Evolutionary conservation across 2,888 invertebrate species (phyloP).

Genomic region (Himalopsyche japonica): DNA sequence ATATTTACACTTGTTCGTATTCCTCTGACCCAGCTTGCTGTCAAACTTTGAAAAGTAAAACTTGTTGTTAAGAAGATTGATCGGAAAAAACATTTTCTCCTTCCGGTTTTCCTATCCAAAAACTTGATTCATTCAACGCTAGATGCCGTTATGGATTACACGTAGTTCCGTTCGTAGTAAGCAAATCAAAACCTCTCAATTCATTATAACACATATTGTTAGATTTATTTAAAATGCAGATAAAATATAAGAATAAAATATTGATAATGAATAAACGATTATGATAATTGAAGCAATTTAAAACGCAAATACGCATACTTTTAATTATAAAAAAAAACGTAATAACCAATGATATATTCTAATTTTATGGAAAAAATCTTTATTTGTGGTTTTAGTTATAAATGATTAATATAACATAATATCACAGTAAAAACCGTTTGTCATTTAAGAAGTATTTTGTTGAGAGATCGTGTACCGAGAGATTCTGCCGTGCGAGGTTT

Average conservation of each 20-base stretch:
- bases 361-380: too few species aligned
- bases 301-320: too few species aligned
- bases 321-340: too few species aligned
- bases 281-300: too few species aligned
- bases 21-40: too few species aligned
- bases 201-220: neutral
- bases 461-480: neutral
- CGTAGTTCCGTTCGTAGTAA: neutral
- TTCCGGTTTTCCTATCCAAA: neutral
- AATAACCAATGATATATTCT: too few species aligned
- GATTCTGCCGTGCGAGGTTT: neutral
- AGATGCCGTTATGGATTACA: neutral
- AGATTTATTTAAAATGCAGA: neutral
- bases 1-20: too few species aligned
- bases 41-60: too few species aligned
- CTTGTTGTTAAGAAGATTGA: neutral
- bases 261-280: too few species aligned
- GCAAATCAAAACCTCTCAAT: neutral
- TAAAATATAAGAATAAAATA: neutral
- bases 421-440: neutral
- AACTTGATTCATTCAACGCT: neutral
- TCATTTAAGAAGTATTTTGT: neutral
- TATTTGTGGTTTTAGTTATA: too few species aligned
- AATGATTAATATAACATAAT: too few species aligned
- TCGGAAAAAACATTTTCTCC: neutral